Base-by-base conservation (phyloP, 2,797 vertebrate genomes). In the Melanotaenia nigrans region DNA sequence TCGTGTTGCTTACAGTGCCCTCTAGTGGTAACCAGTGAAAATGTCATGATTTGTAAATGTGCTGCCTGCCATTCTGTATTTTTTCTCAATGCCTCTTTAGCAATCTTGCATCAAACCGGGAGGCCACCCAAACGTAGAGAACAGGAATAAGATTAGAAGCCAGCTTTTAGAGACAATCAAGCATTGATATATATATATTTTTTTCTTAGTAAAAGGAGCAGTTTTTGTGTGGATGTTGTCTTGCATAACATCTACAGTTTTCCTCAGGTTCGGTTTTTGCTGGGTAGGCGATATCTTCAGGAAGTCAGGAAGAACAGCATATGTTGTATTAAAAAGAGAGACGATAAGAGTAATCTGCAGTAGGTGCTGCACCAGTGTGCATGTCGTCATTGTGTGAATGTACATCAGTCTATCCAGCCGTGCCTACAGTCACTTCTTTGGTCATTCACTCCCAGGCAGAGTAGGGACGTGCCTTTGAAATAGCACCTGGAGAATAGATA, bases 1-100 rank as follows among this genome's bases (percentile, higher is more conserved):
- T 95, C 45, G 92, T 95, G 92, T 95, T 94, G 93, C 92, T 94
- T 94, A 90, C 90, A 92, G 92, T 95, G 92, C 92, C 92, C 92
- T 94, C 93, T 94, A 93, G 93, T 94, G 93, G 79, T 94, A 89
- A 90, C 83, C 88, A 92, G 92, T 94, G 92, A 87, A 93, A 84
- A 77, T 89, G 89, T 92, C 93, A 93, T 90, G 79, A 79, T 83
- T 90, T 89, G 89, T 91, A 84, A 80, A 77, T 79, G 90, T 93
- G 84, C 86, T 65, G 83, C 88, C 89, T 86, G 74, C 89, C 84
- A 86, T 61, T 82, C 69, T 86, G 81, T 90, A 81, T 75, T 79
- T 80, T 67, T 75, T 54, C 33, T 59, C 72, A 64, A 66, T n/a
- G 30, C 60, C 84, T 85, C 80, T 73, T 77, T 72, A 78, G 70